Base-by-base conservation (phyloP, 2,888 invertebrate genomes). In the Anaspis maculata region DNA sequence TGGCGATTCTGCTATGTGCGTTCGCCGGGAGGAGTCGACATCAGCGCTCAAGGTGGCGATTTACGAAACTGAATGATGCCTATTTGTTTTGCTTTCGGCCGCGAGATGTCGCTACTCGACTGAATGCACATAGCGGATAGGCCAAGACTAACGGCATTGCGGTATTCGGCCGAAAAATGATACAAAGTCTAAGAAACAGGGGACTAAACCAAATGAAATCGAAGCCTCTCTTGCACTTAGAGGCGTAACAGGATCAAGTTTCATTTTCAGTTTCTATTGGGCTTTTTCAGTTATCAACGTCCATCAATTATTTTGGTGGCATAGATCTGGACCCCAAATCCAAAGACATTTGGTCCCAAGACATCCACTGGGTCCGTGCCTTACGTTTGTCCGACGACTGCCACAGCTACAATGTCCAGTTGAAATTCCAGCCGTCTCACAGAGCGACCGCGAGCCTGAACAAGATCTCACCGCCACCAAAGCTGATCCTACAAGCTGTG, bases 351-450 rank as follows among this genome's bases (percentile, higher is more conserved):
- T 63, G 61, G 62, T 42, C 41, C 16, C 45, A 52, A 26, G 42
- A 57, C 13, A 46, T 54, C 3, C 66, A 66, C 27, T 66, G 66
- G 66, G 39, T 62, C 3, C 48, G 64, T 34, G 59, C 61, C 1
- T 37, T 66, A 14, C 49, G 63, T n/a, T 54, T 79, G 10, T 76
- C 81, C 1, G 72, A 76, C 16, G 79, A 81, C 55, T 74, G 78
- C 36, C 78, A 79, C 52, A 74, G 74, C 45, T 76, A 73, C 49
- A 80, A 80, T 50, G 63, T 77, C 3, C 59, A 72, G 27, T 52
- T 78, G 12, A 54, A 56, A 28, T 44, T 64, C 11, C 46, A 60
- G 37, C 49, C 56, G 14, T 44, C 54, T 3, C 44, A 45, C 19
- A 34, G 37, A 14, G 34, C 40, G n/a, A 33, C 34, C n/a, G 40